Conservation (phyloP, 2,888 invertebrate genomes). For the Stomorhina lunata region DNA sequence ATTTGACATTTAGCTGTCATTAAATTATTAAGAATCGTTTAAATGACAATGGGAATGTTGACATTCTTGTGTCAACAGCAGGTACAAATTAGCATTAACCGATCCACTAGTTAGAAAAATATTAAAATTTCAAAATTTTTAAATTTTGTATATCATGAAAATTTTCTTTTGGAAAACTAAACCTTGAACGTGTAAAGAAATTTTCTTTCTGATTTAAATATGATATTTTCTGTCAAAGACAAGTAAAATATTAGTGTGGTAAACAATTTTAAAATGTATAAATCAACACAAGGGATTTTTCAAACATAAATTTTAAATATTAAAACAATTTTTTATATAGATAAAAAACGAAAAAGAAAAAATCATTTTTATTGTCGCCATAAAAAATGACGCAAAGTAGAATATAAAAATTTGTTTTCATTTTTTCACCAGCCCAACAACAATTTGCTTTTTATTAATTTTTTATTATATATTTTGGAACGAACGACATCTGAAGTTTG, state of each 20-base stretch:
- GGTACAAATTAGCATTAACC: slow-evolving; percentile 64
- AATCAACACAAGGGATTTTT: slow-evolving; percentile 63
- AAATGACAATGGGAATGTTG: slow-evolving; percentile 31
- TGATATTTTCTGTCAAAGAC: background rate
- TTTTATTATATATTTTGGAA: too few species aligned
- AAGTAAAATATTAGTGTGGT: background rate
- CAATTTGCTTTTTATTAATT: too few species aligned
- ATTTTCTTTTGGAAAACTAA: background rate
- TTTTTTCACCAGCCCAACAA: too few species aligned
- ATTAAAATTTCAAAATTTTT: background rate
- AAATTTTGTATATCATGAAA: background rate
- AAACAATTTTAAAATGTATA: slow-evolving; percentile 60
- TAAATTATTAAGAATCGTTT: slow-evolving; percentile 56
- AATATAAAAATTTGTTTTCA: slow-evolving; percentile 61
- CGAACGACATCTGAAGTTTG: too few species aligned
- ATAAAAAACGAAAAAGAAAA: slow-evolving; percentile 16
- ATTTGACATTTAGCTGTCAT: slow-evolving; percentile 55
- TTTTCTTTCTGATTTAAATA: too few species aligned
- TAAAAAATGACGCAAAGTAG: slow-evolving; percentile 65
- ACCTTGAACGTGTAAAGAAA: slow-evolving; percentile 24
- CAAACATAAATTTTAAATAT: slow-evolving; percentile 61
- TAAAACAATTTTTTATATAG: slow-evolving; percentile 44
- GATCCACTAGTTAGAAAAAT: background rate
- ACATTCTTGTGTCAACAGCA: slow-evolving; percentile 60
- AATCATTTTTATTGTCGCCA: slow-evolving; percentile 64